Percentiles rank a stretch among this genome's conserved stretches.
These are phyloP conservation scores for Yoshiicerus persimilis DNA, from an alignment of 1,140 invertebrate genomes.

Conservation along the genomic window DNA sequence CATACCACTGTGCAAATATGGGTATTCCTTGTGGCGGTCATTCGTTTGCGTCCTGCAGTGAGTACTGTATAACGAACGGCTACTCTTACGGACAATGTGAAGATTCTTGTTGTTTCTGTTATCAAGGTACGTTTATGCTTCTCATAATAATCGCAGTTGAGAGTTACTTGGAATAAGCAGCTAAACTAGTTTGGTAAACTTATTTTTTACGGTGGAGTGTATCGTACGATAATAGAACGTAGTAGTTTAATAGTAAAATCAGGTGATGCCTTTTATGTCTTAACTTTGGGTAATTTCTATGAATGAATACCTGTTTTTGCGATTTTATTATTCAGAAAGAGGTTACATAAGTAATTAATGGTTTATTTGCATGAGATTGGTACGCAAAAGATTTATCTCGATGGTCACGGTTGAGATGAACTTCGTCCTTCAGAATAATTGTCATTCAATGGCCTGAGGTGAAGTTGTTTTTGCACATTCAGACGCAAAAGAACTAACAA, in stretches of 20 bases:
- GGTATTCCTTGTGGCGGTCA: conserved; percentile 27
- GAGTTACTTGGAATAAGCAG: not conserved
- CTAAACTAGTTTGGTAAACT: not conserved
- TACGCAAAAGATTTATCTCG: not conserved
- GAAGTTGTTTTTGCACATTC: not conserved
- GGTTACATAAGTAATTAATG: no score
- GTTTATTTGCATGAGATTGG: no score
- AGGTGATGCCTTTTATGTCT: not conserved
- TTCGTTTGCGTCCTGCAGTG: not conserved
- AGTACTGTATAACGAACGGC: conserved; percentile 2
- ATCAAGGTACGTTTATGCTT: not conserved
- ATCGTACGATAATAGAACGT: not conserved
- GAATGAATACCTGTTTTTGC: not conserved
- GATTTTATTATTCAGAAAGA: no score
- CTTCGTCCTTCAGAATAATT: no score
- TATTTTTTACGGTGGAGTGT: no score
- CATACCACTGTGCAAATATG: not conserved
- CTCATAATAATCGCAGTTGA: not conserved
- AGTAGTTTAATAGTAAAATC: not conserved
- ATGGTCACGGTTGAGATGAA: not conserved
- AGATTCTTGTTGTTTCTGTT: conserved; percentile 26
- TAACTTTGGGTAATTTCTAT: not conserved
- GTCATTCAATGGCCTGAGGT: not conserved
- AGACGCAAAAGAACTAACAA: not conserved
- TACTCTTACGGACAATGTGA: conserved; percentile 12